These are phyloP conservation scores for Gambusia affinis DNA, from an alignment of 2,113 vertebrate species.

Conservation along the genomic window DNA sequence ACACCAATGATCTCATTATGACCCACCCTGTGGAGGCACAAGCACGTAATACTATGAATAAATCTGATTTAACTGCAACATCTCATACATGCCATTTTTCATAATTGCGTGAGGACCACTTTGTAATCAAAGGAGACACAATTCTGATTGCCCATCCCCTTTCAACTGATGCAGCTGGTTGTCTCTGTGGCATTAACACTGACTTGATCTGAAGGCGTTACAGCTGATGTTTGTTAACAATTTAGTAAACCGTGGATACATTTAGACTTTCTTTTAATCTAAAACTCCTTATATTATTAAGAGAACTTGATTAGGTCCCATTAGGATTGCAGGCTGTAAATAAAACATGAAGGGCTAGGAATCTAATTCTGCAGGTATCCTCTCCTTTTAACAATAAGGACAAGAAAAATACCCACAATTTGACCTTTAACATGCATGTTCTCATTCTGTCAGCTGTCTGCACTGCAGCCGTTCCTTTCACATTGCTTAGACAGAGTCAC, in stretches of 20 bases:
- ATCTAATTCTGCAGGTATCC: slow-evolving; percentile 4
- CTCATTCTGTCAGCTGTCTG: slow-evolving; percentile 44
- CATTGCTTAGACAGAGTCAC: slow-evolving; percentile 11
- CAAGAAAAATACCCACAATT: slow-evolving; percentile 4
- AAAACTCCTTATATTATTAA: slow-evolving; percentile 20
- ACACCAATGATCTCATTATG: slow-evolving; percentile 98
- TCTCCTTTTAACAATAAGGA: slow-evolving; percentile 4
- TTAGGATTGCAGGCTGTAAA: background rate
- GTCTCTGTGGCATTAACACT: slow-evolving; percentile 12
- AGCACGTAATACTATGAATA: background rate
- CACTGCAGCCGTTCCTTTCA: background rate
- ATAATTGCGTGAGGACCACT: slow-evolving; percentile 13
- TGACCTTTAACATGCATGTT: slow-evolving; percentile 55
- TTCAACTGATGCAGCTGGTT: slow-evolving; percentile 3
- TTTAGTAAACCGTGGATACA: slow-evolving; percentile 33
- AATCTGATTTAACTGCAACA: slow-evolving; percentile 38
- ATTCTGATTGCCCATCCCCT: slow-evolving; percentile 19
- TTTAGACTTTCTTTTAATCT: background rate
- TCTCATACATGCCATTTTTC: slow-evolving; percentile 18
- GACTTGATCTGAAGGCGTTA: slow-evolving; percentile 26
- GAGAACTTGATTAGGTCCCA: background rate
- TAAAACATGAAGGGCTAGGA: background rate
- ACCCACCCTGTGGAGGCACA: slow-evolving; percentile 86
- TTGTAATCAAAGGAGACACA: slow-evolving; percentile 32
- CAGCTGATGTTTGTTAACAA: slow-evolving; percentile 15